Base-by-base conservation (phyloP, 2,797 vertebrate genomes). In the Peromyscus eremicus region DNA sequence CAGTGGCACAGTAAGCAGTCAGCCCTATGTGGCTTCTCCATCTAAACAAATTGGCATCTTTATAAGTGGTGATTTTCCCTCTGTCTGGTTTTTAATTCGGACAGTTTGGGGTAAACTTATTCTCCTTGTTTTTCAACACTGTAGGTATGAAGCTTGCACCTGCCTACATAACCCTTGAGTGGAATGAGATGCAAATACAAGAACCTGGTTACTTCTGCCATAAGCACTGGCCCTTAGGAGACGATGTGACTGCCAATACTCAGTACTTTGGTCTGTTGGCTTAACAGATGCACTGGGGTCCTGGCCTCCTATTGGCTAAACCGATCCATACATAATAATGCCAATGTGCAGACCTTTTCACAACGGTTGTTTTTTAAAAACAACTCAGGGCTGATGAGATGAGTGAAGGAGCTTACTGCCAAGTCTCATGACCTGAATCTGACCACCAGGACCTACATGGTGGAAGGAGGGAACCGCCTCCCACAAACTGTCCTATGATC, bases 21-120 rank as follows among this genome's bases (percentile, higher is more conserved):
- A 14, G 62, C 88, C 49, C 27, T 27, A 4, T 37, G 27, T 1
- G 14, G 64, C 83, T 86, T 89, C 55, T 80, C 70, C 57, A 82
- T 21, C 73, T 82, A 34, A 86, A 90, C 25, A 17, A 55, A 93
- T 68, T 52, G 73, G 81, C 73, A 86, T 43, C 34, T 89, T 91
- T 25, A 73, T 32, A 82, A 43, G 43, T 64, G 88, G 70, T 34
- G 14, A 57, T 46, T 60, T 85, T 93, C 27, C 2, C 34, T 81
- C 80, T 46, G 75, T 90, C 13, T 57, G 64, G 43, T 43, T 81
- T 97, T 85, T 87, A 27, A 75, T 55, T 57, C 95, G 71, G 77
- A 88, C 86, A 73, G 29, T 83, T n/a, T 71, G 62, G 8, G 55
- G 32, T 37, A 81, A 93, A 60, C 68, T 84, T 81, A 94, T 34